Conservation (phyloP, 2,113 vertebrate species). For the Stigmatopora nigra region DNA sequence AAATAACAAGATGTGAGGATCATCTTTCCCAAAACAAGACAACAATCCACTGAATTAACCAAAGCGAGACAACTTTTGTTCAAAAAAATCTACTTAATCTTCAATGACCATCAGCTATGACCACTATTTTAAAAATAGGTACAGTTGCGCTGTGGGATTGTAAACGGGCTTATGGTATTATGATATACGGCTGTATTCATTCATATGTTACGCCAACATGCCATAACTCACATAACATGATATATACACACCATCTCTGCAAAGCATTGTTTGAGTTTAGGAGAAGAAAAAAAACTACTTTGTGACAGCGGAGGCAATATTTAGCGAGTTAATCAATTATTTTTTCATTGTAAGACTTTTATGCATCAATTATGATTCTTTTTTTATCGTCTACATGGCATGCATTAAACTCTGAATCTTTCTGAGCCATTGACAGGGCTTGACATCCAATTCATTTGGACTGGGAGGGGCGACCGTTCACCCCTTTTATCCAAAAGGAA, state of each 20-base stretch:
- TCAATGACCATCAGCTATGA: conserved; percentile 54
- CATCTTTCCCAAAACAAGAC: no score
- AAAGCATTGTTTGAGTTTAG: neutral
- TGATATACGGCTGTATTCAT: conserved; percentile 60
- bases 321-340: neutral
- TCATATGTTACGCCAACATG: conserved; percentile 41
- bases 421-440: no score
- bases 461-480: no score
- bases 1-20: no score
- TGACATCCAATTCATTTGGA: no score
- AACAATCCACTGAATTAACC: no score
- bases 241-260: conserved; percentile 30
- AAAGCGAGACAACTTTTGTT: neutral
- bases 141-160: conserved; percentile 71
- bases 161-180: conserved; percentile 72
- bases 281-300: neutral
- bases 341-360: neutral
- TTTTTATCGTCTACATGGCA: no score
- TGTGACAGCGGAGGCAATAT: neutral
- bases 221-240: conserved; percentile 53
- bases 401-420: no score
- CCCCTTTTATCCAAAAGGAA: no score
- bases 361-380: no score
- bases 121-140: conserved; percentile 70
- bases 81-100: conserved; percentile 14